Percentiles rank a stretch among this genome's conserved stretches.
These are phyloP conservation scores for Erynnis tages DNA, from an alignment of 2,888 invertebrate species.

Conservation along the genomic window DNA sequence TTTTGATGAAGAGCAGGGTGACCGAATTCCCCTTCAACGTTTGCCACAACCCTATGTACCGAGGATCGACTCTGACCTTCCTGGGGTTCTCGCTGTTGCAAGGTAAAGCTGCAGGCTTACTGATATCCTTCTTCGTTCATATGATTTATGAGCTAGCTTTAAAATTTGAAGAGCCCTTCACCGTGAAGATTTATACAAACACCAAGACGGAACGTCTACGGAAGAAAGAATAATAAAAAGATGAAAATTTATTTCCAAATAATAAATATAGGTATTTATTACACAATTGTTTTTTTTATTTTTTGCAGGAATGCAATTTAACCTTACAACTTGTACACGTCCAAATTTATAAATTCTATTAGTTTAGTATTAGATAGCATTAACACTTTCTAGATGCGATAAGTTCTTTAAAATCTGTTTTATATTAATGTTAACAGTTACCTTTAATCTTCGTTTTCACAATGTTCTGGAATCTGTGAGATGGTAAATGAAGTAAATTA, in stretches of 20 bases:
- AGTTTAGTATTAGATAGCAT: too few relatives aligned
- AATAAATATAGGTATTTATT: too few relatives aligned
- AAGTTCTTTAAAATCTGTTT: too few relatives aligned
- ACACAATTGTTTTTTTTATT: too few relatives aligned
- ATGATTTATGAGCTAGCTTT: constrained; percentile 30
- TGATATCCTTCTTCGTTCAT: constrained; percentile 28
- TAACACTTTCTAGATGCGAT: too few relatives aligned
- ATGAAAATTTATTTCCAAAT: background rate
- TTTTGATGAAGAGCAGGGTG: constrained; percentile 35
- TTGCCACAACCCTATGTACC: constrained; percentile 36
- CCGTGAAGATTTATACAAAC: constrained; percentile 25
- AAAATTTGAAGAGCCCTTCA: constrained; percentile 32
- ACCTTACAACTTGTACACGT: too few relatives aligned
- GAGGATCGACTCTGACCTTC: constrained; percentile 36
- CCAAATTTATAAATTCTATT: too few relatives aligned
- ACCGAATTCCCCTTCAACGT: constrained; percentile 35
- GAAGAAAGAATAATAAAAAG: background rate
- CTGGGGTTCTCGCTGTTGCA: constrained; percentile 31
- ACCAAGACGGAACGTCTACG: background rate
- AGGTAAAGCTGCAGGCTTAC: constrained; percentile 29
- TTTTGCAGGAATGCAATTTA: too few relatives aligned
- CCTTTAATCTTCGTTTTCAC: too few relatives aligned
- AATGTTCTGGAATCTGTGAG: too few relatives aligned
- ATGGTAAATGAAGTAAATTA: too few relatives aligned
- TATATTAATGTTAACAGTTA: too few relatives aligned